Conservation (phyloP, 2,113 vertebrate species). For the Symphodus melops region DNA sequence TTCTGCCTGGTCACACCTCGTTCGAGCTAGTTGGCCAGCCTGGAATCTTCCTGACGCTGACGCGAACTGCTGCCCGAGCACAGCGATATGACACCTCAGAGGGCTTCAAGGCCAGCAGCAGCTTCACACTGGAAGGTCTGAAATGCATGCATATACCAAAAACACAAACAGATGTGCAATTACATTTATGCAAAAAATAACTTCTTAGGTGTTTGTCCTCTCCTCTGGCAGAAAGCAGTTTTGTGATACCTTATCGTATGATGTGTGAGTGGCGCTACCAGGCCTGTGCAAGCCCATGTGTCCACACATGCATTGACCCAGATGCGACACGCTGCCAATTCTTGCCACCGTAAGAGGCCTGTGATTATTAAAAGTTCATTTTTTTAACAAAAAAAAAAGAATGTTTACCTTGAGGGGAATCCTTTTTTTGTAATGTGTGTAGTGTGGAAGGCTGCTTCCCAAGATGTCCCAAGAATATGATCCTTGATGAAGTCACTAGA, state of each 20-base stretch:
- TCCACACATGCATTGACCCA: conserved; percentile 92
- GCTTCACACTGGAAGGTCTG: conserved; percentile 94
- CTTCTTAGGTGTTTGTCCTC: conserved; percentile 8
- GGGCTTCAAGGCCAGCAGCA: conserved; percentile 91
- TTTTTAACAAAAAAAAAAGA: background rate
- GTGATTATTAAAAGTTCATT: conserved; percentile 5
- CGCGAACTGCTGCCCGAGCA: conserved; percentile 81
- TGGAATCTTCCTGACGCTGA: conserved; percentile 90
- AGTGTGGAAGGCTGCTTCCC: conserved; percentile 98
- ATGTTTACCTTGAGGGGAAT: background rate
- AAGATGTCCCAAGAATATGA: conserved; percentile 93
- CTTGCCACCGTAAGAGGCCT: conserved; percentile 91
- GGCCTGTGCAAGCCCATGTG: conserved; percentile 91
- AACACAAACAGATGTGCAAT: background rate
- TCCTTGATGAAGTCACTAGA: conserved; percentile 94
- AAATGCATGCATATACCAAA: conserved; percentile 4
- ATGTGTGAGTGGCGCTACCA: conserved; percentile 98
- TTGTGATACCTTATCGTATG: conserved; percentile 92
- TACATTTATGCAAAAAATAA: background rate
- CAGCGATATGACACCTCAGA: conserved; percentile 90
- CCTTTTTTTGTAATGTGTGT: conserved; percentile 55
- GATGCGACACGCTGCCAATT: conserved; percentile 90
- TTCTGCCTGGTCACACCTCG: conserved; percentile 89
- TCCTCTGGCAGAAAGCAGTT: conserved; percentile 86
- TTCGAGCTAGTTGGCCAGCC: conserved; percentile 92